A percentile compares a stretch with the other conserved stretches of the same genome.
These are phyloP conservation scores for Cryptocephalus primarius DNA, from an alignment of 2,888 invertebrate species.

Conservation along the genomic window DNA sequence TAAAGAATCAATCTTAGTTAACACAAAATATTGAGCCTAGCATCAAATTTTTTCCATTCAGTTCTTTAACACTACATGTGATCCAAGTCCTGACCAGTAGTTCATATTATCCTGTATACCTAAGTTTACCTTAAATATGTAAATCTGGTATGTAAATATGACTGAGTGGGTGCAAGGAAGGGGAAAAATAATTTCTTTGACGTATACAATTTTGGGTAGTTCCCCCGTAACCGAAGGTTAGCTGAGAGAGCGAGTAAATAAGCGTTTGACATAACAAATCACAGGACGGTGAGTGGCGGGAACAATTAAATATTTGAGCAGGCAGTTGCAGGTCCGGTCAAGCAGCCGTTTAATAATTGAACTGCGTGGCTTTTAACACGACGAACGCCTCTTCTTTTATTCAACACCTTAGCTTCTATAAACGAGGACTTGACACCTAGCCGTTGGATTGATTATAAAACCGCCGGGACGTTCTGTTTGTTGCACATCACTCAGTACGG, in stretches of 20 bases:
- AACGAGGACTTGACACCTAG: slow-evolving; percentile 39
- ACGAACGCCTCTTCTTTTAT: slow-evolving; percentile 38
- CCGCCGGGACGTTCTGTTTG: slow-evolving; percentile 24
- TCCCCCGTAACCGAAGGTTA: background rate
- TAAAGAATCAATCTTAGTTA: too few species aligned
- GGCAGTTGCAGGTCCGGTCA: slow-evolving; percentile 34
- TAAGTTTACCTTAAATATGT: too few species aligned
- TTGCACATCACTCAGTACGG: slow-evolving; percentile 6
- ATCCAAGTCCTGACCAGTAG: too few species aligned
- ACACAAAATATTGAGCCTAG: too few species aligned
- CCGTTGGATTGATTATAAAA: slow-evolving; percentile 36
- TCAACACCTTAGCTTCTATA: slow-evolving; percentile 37
- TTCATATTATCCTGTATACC: too few species aligned
- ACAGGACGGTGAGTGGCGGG: slow-evolving; percentile 32
- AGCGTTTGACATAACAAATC: slow-evolving; percentile 34
- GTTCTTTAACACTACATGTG: too few species aligned
- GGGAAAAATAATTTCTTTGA: too few species aligned
- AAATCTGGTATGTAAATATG: too few species aligned
- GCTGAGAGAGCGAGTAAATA: slow-evolving; percentile 26
- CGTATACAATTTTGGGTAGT: too few species aligned
- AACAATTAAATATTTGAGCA: slow-evolving; percentile 40
- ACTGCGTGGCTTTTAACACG: slow-evolving; percentile 40
- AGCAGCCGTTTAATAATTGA: slow-evolving; percentile 39
- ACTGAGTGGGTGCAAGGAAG: too few species aligned
- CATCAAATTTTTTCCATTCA: too few species aligned